Conservation (phyloP, 2,113 vertebrate species). For the Crotalus horridus region DNA sequence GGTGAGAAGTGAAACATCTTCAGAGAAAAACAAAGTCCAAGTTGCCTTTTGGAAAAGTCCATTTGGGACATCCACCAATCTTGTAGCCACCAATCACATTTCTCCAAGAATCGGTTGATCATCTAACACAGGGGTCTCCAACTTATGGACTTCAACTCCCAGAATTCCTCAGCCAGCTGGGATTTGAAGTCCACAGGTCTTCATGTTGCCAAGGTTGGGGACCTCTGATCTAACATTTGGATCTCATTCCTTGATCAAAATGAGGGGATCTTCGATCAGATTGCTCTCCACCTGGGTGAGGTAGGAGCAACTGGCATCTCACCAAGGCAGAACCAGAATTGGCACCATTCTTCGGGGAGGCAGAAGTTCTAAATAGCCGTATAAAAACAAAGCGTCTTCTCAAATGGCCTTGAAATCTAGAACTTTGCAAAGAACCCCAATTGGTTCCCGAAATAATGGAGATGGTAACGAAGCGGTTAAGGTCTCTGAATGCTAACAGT, state of each 20-base stretch:
- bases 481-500: background rate
- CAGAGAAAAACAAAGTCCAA: too few relatives aligned
- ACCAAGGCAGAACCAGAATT: background rate
- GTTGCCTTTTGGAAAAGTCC: too few relatives aligned
- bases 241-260: too few relatives aligned
- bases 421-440: background rate
- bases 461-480: background rate
- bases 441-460: background rate
- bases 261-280: too few relatives aligned
- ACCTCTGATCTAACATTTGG: too few relatives aligned
- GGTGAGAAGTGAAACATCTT: too few relatives aligned
- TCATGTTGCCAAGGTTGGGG: too few relatives aligned
- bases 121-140: background rate
- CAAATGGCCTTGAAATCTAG: background rate
- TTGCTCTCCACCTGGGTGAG: too few relatives aligned
- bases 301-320: too few relatives aligned
- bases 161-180: too few relatives aligned
- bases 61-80: background rate
- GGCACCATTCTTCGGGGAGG: background rate
- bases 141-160: too few relatives aligned
- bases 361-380: background rate
- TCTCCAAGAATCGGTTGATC: background rate
- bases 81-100: background rate
- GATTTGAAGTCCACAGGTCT: too few relatives aligned
- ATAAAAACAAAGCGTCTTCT: background rate